Conservation (phyloP, 2,888 invertebrate species). For the Drosophila ustulata region DNA sequence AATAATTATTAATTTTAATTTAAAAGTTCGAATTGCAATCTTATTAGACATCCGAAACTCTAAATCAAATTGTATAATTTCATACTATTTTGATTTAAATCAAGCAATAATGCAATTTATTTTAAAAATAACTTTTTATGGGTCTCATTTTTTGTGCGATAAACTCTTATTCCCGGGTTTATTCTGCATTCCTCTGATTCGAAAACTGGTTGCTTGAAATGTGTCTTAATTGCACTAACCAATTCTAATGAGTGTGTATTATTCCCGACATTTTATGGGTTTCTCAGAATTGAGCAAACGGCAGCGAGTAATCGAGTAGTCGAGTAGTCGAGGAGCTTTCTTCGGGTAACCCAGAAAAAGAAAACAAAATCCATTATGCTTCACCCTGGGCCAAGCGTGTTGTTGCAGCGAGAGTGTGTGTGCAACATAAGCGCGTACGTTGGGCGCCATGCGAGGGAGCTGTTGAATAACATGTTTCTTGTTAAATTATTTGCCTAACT, state of each 20-base stretch:
- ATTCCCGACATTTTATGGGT: neutral
- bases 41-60: too few relatives aligned
- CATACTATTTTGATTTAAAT: too few relatives aligned
- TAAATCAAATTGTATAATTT: too few relatives aligned
- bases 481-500: slow-evolving; percentile 62
- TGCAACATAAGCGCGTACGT: slow-evolving; percentile 14
- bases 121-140: too few relatives aligned
- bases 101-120: too few relatives aligned
- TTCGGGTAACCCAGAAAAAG: neutral
- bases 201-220: neutral
- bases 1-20: too few relatives aligned
- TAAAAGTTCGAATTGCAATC: too few relatives aligned
- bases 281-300: neutral
- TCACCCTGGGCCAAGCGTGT: neutral
- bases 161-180: neutral
- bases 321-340: neutral
- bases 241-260: neutral
- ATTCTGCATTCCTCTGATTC: neutral
- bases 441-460: slow-evolving; percentile 15
- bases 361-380: neutral
- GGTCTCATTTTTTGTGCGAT: too few relatives aligned
- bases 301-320: neutral
- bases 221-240: neutral
- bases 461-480: slow-evolving; percentile 44
- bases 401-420: slow-evolving; percentile 6